Conservation (phyloP, 2,888 invertebrate species). For the Gibbula magus region DNA sequence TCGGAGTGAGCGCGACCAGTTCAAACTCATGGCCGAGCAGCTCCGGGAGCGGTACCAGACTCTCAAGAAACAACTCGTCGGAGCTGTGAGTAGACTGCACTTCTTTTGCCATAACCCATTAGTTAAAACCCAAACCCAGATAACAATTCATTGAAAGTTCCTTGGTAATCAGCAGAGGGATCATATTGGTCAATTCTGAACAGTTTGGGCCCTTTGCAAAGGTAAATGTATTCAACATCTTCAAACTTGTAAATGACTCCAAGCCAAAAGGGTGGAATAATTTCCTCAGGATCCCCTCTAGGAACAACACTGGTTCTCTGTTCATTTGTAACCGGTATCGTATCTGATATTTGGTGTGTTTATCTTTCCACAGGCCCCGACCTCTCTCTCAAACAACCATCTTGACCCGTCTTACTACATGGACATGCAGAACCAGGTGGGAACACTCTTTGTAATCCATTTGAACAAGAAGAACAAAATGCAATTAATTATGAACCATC, state of each 20-base stretch:
- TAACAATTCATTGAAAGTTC: not conserved
- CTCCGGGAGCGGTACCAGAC: conserved; percentile 78
- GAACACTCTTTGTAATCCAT: not conserved
- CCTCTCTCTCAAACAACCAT: conserved; percentile 19
- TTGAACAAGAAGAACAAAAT: too few species aligned
- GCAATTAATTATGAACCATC: too few species aligned
- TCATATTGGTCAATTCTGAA: not conserved
- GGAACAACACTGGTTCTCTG: too few species aligned
- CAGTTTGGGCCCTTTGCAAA: too few species aligned
- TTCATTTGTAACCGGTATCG: too few species aligned
- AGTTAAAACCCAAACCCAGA: too few species aligned
- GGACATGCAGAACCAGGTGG: conserved; percentile 44
- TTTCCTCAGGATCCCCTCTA: too few species aligned
- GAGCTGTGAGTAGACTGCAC: conserved; percentile 55
- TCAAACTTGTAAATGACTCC: too few species aligned
- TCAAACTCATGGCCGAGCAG: conserved; percentile 87
- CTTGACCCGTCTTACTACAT: conserved; percentile 38
- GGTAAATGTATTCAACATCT: too few species aligned
- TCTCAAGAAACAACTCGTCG: conserved; percentile 73
- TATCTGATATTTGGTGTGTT: too few species aligned
- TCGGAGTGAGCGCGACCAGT: conserved; percentile 86
- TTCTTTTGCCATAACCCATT: too few species aligned
- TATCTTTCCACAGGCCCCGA: conserved; percentile 16
- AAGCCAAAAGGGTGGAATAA: too few species aligned
- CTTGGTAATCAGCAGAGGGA: not conserved